phyloP scores from a whole-genome alignment of 2,113 vertebrate species.

The Marcusenius ussheri region DNA sequence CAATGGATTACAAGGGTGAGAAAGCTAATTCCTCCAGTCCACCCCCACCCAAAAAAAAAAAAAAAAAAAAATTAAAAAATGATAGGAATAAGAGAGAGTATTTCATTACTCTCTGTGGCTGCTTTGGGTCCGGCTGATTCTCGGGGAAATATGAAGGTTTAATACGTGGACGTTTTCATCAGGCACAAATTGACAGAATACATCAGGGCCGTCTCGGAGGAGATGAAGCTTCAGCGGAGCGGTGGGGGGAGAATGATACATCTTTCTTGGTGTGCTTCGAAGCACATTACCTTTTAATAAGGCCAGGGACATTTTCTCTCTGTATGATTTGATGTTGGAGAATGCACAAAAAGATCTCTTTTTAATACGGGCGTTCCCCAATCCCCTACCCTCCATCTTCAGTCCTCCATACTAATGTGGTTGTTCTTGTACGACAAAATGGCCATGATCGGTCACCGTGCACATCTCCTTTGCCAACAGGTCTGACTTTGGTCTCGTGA shows the following conservation, averaged over 20 bases:
- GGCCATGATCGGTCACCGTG: slow-evolving; percentile 24
- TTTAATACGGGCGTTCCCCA: slow-evolving; percentile 59
- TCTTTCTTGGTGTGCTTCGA: slow-evolving; percentile 46
- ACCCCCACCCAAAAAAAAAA: neutral
- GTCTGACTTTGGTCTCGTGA: neutral
- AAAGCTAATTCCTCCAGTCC: slow-evolving; percentile 35
- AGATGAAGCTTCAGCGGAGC: neutral
- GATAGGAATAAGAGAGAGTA: slow-evolving; percentile 29
- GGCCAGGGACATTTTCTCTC: slow-evolving; percentile 53
- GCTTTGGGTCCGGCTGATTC: slow-evolving; percentile 27
- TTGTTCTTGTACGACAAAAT: slow-evolving; percentile 51
- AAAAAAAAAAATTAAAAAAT: slow-evolving; percentile 2
- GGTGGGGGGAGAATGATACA: slow-evolving; percentile 39
- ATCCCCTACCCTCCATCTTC: slow-evolving; percentile 37
- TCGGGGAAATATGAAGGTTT: slow-evolving; percentile 30
- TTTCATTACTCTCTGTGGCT: slow-evolving; percentile 34
- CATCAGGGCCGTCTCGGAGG: slow-evolving; percentile 23
- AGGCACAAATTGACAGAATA: slow-evolving; percentile 28
- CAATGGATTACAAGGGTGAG: slow-evolving; percentile 33
- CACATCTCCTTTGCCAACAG: neutral
- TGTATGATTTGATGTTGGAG: slow-evolving; percentile 58
- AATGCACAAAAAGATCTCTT: slow-evolving; percentile 50
- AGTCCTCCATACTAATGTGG: slow-evolving; percentile 21
- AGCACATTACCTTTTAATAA: slow-evolving; percentile 65
- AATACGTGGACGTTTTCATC: slow-evolving; percentile 23